Evolutionary conservation across 2,113 vertebrate species (phyloP), one percentile per base, ranked within the genome.

Genomic region (Pteropus alecto): DNA sequence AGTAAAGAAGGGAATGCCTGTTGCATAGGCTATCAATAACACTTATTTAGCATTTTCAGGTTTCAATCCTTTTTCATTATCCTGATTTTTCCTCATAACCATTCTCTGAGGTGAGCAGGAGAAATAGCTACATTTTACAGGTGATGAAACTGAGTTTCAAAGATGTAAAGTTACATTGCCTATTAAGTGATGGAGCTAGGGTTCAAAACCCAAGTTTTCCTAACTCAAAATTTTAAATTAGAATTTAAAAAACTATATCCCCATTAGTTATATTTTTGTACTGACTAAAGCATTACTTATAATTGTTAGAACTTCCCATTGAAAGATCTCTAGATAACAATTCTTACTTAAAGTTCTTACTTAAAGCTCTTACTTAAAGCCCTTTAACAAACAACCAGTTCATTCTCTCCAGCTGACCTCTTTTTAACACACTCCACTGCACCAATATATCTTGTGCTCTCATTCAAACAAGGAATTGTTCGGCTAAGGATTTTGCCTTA

Each of bases 321-420:
- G 61, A 94, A 77, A 82, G 35, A 60, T 4, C 28, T 58, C 79
- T 92, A 84, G 93, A 74, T 43, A 28, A 65, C 16, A 96, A 38
- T 48, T 91, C 78, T 93, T 43, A 48, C 91, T 96, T 70, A 77
- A 24, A 84, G 8, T 14, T 97, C 68, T 86, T 12, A 56, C 41
- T 96, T 70, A 77, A 24, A 84, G 8, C 14, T 97, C 68, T 86
- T 12, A 56, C 41, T 90, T 85, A n/a, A 51, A 51, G 6, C 54
- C 60, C n/a, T 92, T 81, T 70, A 97, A 94, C 77, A 92, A 48
- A 10, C 19, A 90, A 83, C 48, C 82, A 56, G 65, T 92, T 93
- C 30, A 70, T 85, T 71, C 35, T 93, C 81, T 95, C 94, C 93
- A 48, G 19, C 70, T 73, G 30, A 46, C 43, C 54, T 88, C 89